Conservation (phyloP, 2,888 invertebrate genomes). For the Eulithis testata region DNA sequence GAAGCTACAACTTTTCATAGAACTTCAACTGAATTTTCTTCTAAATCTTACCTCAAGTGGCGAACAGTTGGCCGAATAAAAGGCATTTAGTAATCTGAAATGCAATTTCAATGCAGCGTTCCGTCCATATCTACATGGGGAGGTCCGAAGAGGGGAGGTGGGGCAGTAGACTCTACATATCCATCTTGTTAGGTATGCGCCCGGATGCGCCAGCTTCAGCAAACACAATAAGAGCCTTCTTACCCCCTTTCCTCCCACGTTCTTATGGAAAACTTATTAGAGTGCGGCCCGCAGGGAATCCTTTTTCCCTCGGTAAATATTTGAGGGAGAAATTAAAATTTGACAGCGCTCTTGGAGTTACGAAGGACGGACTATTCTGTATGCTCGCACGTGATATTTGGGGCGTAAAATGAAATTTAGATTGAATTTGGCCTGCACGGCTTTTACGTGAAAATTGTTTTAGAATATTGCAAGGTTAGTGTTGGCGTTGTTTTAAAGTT, state of each 20-base stretch:
- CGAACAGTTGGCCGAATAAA: constrained; percentile 58
- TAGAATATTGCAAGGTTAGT: constrained; percentile 45
- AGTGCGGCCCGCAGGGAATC: constrained; percentile 82
- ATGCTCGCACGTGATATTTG: constrained; percentile 80
- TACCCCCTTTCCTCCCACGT: constrained; percentile 58
- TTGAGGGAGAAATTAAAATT: constrained; percentile 85
- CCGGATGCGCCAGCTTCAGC: constrained; percentile 83
- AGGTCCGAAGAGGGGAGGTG: constrained; percentile 72
- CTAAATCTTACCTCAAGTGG: constrained; percentile 38
- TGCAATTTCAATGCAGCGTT: constrained; percentile 82
- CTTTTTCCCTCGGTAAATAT: constrained; percentile 85
- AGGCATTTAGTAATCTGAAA: constrained; percentile 81
- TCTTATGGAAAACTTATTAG: constrained; percentile 85
- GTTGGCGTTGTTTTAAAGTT: neutral
- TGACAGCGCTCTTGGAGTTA: constrained; percentile 78
- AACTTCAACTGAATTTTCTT: constrained; percentile 20
- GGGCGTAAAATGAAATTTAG: constrained; percentile 83
- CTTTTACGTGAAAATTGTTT: constrained; percentile 45
- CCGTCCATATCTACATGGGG: constrained; percentile 65
- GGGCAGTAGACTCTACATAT: constrained; percentile 67
- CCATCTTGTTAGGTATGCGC: constrained; percentile 84
- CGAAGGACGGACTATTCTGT: constrained; percentile 76
- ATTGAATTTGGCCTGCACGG: constrained; percentile 76
- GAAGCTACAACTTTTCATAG: constrained; percentile 3
- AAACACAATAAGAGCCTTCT: constrained; percentile 84